Conservation (phyloP, 2,113 vertebrate genomes). For the Archocentrus centrarchus region DNA sequence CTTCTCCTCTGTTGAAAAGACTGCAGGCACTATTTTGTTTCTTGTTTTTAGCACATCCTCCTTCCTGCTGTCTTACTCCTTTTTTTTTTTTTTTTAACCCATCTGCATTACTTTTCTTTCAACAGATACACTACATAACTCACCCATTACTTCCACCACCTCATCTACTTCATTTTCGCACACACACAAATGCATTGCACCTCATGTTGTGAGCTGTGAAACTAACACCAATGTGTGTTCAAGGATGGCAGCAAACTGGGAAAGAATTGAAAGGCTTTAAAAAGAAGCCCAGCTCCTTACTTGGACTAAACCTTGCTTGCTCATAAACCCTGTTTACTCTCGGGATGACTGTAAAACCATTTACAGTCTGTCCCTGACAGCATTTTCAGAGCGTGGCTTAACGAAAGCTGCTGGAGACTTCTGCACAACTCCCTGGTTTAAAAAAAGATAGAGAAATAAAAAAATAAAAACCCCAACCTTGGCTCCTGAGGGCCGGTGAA, state of each 20-base stretch:
- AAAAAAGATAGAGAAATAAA: constrained; percentile 11
- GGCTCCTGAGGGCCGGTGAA: constrained; percentile 26
- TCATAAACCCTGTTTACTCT: constrained; percentile 72
- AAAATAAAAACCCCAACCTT: constrained; percentile 4
- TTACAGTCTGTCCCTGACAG: constrained; percentile 49
- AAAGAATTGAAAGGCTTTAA: constrained; percentile 30
- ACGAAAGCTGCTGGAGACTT: constrained; percentile 30
- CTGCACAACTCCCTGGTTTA: constrained; percentile 13
- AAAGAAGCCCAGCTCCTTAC: constrained; percentile 43
- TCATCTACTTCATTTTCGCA: constrained; percentile 5
- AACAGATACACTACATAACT: constrained; percentile 14
- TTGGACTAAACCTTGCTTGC: constrained; percentile 41
- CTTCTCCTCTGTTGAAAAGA: constrained; percentile 34
- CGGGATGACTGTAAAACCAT: constrained; percentile 63
- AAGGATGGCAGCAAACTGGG: constrained; percentile 20
- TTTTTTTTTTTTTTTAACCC: neutral
- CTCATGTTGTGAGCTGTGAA: constrained; percentile 25
- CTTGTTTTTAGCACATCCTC: constrained; percentile 26
- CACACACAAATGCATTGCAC: constrained; percentile 1
- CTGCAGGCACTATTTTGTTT: constrained; percentile 43
- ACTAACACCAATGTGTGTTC: constrained; percentile 11
- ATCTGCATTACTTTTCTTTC: constrained; percentile 8
- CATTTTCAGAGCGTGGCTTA: constrained; percentile 14
- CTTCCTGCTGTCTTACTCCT: neutral
- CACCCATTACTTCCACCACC: neutral